Evolutionary conservation across 2,113 vertebrate genomes (phyloP).

Genomic region (Platichthys stellatus): DNA sequence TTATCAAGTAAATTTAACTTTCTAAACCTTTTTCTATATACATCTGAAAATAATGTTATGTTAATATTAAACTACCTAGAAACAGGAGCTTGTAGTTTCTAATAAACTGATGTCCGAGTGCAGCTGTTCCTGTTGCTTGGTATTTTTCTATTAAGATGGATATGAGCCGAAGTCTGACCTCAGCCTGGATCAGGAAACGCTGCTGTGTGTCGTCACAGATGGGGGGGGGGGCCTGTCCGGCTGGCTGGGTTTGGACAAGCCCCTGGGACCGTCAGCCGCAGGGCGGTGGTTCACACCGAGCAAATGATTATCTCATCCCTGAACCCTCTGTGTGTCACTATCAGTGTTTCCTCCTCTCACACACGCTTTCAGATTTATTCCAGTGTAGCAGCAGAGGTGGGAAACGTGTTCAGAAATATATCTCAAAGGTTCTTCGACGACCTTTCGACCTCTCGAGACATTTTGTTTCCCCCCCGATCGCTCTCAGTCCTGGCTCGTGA

Average conservation of each 20-base stretch:
- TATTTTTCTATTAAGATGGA: not conserved
- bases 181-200: constrained; percentile 20
- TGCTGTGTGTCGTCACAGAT: constrained; percentile 19
- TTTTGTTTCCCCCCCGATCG: not conserved
- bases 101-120: not conserved
- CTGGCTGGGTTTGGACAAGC: constrained; percentile 60
- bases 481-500: constrained; percentile 7
- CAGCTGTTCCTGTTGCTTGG: not conserved
- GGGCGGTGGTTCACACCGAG: constrained; percentile 71
- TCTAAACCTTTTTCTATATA: no score
- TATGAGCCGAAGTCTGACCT: constrained; percentile 3
- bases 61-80: no score
- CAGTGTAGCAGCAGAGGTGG: not conserved
- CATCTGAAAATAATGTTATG: no score
- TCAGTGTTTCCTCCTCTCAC: constrained; percentile 43
- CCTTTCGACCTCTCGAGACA: not conserved
- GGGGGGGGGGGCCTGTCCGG: constrained; percentile 52
- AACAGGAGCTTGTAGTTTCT: no score
- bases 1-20: no score
- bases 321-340: constrained; percentile 31
- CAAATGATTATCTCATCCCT: constrained; percentile 73
- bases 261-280: constrained; percentile 62
- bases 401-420: not conserved
- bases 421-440: not conserved
- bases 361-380: constrained; percentile 25